Percentiles rank a stretch among this genome's conserved stretches.
Conservation (phyloP, 2,113 vertebrate species). For the Poicephalus gulielmi region DNA sequence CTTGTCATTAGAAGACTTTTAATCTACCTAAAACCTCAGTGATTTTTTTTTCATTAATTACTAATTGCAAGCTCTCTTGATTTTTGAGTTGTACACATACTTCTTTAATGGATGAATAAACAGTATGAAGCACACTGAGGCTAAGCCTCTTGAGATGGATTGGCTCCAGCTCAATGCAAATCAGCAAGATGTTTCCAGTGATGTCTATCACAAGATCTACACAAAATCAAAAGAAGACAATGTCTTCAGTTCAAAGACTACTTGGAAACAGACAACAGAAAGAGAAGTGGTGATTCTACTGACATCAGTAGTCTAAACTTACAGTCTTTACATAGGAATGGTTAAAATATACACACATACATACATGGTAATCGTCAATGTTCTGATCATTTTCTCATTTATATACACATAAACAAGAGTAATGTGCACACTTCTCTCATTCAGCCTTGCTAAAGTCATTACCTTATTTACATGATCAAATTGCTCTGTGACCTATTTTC, state of each 20-base stretch:
- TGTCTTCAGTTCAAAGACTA: not conserved
- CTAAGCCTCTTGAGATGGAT: not conserved
- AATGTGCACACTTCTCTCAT: not conserved
- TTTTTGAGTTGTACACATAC: not conserved
- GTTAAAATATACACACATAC: not conserved
- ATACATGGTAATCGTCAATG: accelerated
- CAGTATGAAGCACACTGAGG: not conserved
- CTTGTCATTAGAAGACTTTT: not conserved
- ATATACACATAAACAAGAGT: not conserved
- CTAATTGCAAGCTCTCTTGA: not conserved
- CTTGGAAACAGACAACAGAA: not conserved
- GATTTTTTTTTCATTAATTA: not conserved
- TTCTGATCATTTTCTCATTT: not conserved
- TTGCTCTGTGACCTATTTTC: not conserved
- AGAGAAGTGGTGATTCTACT: not conserved
- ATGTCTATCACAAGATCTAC: not conserved
- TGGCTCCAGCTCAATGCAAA: not conserved
- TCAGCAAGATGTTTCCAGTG: not conserved
- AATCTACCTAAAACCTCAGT: slow-evolving; percentile 23
- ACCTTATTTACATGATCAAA: not conserved
- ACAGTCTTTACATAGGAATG: not conserved
- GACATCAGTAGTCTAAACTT: not conserved
- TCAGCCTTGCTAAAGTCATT: not conserved
- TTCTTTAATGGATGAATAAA: not conserved
- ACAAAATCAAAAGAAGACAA: not conserved